These are phyloP conservation scores for Rotaria macrura DNA, from an alignment of 2,888 invertebrate genomes.

Conservation along the genomic window DNA sequence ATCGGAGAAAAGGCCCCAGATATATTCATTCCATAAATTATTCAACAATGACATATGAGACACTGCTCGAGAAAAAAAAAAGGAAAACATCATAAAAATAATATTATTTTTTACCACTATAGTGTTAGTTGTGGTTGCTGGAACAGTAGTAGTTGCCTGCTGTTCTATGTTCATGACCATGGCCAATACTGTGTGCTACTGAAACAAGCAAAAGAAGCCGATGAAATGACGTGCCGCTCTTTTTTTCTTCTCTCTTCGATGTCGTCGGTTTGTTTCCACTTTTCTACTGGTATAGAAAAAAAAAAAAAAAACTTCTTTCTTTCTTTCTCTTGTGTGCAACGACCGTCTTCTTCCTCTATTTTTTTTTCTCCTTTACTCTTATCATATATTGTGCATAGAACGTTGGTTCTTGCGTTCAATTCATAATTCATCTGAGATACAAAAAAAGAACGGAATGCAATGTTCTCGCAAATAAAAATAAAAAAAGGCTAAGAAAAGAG, in stretches of 20 bases:
- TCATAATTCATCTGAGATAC: neutral
- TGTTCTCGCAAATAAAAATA: neutral
- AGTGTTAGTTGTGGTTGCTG: neutral
- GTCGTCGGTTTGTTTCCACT: slow-evolving; percentile 2
- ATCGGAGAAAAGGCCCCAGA: neutral
- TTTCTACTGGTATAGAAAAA: neutral
- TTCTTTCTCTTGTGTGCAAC: neutral
- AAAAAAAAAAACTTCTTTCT: neutral
- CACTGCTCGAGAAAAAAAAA: too few species aligned
- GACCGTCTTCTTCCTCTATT: neutral
- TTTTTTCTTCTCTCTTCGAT: neutral
- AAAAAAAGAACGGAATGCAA: neutral
- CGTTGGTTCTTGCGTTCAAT: neutral
- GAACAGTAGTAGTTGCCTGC: neutral
- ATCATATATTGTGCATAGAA: neutral
- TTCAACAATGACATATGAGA: neutral
- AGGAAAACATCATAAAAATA: neutral
- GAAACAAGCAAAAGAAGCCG: neutral
- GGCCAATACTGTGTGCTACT: neutral
- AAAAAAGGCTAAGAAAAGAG: neutral
- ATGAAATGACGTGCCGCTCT: slow-evolving; percentile 15
- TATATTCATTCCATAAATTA: neutral
- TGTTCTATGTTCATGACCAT: slow-evolving; percentile 10
- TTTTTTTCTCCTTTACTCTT: neutral
- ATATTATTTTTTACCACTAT: neutral